Evolutionary conservation across 37 sponge, comb jelly and placozoan species (phyloP).

Genomic region (Hexactinellida sp.): DNA sequence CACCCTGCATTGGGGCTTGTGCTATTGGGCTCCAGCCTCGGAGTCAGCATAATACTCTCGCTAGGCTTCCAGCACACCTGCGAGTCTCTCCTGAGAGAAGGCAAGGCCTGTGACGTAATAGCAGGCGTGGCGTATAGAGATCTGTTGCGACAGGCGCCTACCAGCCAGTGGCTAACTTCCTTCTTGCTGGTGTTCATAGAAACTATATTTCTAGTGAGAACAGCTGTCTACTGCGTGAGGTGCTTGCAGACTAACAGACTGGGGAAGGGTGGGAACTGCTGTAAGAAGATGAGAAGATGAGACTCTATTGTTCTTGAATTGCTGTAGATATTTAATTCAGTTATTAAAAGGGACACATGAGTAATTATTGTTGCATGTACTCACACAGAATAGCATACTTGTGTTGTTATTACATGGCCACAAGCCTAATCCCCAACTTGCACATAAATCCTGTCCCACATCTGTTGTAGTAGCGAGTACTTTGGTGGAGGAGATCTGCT

Average conservation of each 20-base stretch:
- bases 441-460: background rate
- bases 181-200: background rate
- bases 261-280: background rate
- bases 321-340: no score
- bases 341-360: no score
- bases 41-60: background rate
- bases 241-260: background rate
- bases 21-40: background rate
- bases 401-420: background rate
- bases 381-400: no score
- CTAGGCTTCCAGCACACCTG: background rate
- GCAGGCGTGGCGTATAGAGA: background rate
- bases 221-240: background rate
- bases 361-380: no score
- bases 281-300: background rate
- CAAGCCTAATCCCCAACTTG: background rate
- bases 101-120: background rate
- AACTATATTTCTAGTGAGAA: background rate
- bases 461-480: background rate
- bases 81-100: background rate
- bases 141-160: background rate
- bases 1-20: background rate
- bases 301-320: no score
- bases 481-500: conserved; percentile 17
- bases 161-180: background rate